phyloP scores from a whole-genome alignment of 2,888 invertebrate genomes.

The Andrena hattorfiana region DNA sequence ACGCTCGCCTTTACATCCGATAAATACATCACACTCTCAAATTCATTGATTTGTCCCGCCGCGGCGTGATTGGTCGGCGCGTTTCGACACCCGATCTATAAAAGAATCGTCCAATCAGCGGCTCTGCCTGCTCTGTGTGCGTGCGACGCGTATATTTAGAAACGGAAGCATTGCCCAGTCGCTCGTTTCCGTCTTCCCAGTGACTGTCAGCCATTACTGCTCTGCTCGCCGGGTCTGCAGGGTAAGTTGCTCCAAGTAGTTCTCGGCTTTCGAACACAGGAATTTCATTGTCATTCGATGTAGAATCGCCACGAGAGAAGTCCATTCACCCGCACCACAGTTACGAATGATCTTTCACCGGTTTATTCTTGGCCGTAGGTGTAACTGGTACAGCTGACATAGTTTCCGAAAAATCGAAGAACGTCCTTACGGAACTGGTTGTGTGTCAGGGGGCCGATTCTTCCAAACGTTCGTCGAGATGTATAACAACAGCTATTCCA shows the following conservation, averaged over 20 bases:
- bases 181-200: slow-evolving; percentile 82
- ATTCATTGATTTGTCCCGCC: slow-evolving; percentile 49
- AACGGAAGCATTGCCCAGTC: slow-evolving; percentile 76
- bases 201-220: slow-evolving; percentile 83
- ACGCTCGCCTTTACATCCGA: slow-evolving; percentile 18
- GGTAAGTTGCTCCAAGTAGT: slow-evolving; percentile 48
- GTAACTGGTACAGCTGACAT: slow-evolving; percentile 78
- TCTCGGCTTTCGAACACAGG: not conserved
- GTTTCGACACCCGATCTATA: not conserved
- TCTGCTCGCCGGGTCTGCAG: slow-evolving; percentile 82
- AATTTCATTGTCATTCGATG: slow-evolving; percentile 8
- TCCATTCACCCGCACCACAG: not conserved
- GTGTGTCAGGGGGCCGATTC: slow-evolving; percentile 59
- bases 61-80: slow-evolving; percentile 33
- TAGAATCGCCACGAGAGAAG: not conserved
- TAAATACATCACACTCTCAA: slow-evolving; percentile 29
- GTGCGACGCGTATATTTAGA: slow-evolving; percentile 35
- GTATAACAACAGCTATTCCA: slow-evolving; percentile 82
- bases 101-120: slow-evolving; percentile 40
- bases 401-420: slow-evolving; percentile 67
- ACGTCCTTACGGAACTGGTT: slow-evolving; percentile 46
- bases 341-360: not conserved
- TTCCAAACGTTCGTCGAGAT: slow-evolving; percentile 70
- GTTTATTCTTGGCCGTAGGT: slow-evolving; percentile 72
- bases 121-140: not conserved